These are phyloP conservation scores for Telmatherina bonti DNA, from an alignment of 2,797 vertebrate genomes.

Conservation along the genomic window DNA sequence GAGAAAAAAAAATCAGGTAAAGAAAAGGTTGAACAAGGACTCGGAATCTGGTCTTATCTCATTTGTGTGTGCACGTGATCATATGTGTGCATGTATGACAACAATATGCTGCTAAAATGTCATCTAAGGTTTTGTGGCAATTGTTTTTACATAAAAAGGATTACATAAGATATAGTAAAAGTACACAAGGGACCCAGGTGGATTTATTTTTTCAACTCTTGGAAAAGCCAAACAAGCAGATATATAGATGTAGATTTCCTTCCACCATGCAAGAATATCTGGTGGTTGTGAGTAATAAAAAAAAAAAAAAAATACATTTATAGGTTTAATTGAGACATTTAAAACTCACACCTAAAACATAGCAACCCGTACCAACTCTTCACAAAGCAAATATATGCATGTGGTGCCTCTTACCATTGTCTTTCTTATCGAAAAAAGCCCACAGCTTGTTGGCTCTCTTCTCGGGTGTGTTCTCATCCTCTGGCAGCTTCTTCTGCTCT, in stretches of 20 bases:
- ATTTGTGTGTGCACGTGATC: slow-evolving; percentile 3
- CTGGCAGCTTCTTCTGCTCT: slow-evolving; percentile 83
- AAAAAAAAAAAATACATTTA: too few species aligned
- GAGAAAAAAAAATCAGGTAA: neutral
- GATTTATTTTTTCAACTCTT: slow-evolving; percentile 51
- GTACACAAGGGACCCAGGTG: slow-evolving; percentile 53
- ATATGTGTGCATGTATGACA: neutral
- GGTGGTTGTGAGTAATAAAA: too few species aligned
- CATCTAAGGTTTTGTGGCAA: slow-evolving; percentile 34
- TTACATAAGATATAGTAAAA: slow-evolving; percentile 48
- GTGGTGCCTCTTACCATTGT: slow-evolving; percentile 82
- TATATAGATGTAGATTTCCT: slow-evolving; percentile 52
- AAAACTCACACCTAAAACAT: too few species aligned
- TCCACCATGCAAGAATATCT: slow-evolving; percentile 48
- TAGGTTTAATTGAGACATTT: too few species aligned
- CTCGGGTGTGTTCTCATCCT: slow-evolving; percentile 92
- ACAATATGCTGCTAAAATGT: slow-evolving; percentile 38
- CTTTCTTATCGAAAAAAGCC: slow-evolving; percentile 89
- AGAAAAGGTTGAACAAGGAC: slow-evolving; percentile 25
- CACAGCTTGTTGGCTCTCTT: slow-evolving; percentile 93
- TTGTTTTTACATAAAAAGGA: slow-evolving; percentile 13
- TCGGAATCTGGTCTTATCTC: slow-evolving; percentile 49
- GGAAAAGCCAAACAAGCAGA: slow-evolving; percentile 60
- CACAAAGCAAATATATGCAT: neutral
- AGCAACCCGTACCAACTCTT: neutral